Base-by-base conservation (phyloP, 2,888 invertebrate species). In the Monoplex corrugatus region DNA sequence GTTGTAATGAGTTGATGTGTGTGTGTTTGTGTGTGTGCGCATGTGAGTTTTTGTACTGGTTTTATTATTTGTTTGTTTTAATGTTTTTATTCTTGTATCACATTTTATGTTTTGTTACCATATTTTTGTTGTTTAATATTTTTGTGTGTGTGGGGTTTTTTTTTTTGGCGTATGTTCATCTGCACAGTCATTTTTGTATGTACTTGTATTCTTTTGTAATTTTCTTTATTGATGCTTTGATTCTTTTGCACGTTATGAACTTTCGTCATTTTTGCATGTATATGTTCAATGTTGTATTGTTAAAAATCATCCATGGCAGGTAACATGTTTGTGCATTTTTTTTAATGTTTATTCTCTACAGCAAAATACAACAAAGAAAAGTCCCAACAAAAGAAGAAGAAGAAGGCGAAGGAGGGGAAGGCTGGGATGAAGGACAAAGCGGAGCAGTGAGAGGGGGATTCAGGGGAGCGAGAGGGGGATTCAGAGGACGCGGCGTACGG, bases 291-390 rank as follows among this genome's bases (percentile, higher is more conserved):
- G n/a, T n/a, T n/a, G n/a, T n/a, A n/a, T n/a, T n/a, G n/a, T n/a
- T n/a, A n/a, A n/a, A n/a, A n/a, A n/a, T n/a, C n/a, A n/a, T n/a
- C n/a, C n/a, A n/a, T n/a, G n/a, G n/a, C n/a, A n/a, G n/a, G n/a
- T n/a, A n/a, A n/a, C n/a, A n/a, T n/a, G n/a, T n/a, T n/a, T n/a
- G n/a, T n/a, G n/a, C n/a, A n/a, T n/a, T n/a, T n/a, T n/a, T n/a
- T n/a, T n/a, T n/a, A n/a, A n/a, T n/a, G n/a, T n/a, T 28, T 75
- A 19, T 80, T 6, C 23, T 57, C 91, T 91, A 0, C 90, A 96
- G 95, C 95, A 16, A 95, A 95, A 89, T 96, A 95, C 91, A 96
- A 96, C 93, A 95, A 96, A 88, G 95, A 95, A 45, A 94, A 92
- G 63, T 94, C 93, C 0, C 91, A 91, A 75, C 92, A 93, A 84